Percentiles rank a stretch among this genome's conserved stretches.
phyloP scores from a whole-genome alignment of 2,797 vertebrate genomes.

The Nannoperca obscura region DNA sequence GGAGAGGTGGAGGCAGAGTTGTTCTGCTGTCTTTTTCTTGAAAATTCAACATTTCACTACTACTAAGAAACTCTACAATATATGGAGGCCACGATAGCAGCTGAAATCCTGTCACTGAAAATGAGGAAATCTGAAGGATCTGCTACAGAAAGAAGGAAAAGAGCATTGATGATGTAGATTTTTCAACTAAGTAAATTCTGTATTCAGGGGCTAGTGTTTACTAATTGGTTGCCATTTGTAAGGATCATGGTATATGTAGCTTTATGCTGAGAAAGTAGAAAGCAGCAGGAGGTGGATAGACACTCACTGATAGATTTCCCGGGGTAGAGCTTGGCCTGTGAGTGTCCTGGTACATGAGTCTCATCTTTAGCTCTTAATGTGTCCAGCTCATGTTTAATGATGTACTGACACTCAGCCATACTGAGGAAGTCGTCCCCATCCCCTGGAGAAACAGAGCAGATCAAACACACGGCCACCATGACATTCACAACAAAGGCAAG shows the following conservation, averaged over 20 bases:
- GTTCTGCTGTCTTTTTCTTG: constrained; percentile 3
- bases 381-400: constrained; percentile 96
- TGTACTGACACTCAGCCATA: constrained; percentile 94
- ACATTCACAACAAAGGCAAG: constrained; percentile 8
- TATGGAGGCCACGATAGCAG: not conserved
- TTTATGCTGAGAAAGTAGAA: not conserved
- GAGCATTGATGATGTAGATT: not conserved
- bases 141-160: not conserved
- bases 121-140: not conserved
- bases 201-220: not conserved
- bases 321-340: constrained; percentile 92
- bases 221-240: not conserved
- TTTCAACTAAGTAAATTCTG: not conserved
- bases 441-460: constrained; percentile 81
- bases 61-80: not conserved
- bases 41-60: not conserved
- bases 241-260: not conserved
- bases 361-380: constrained; percentile 94
- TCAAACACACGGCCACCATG: not conserved
- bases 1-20: constrained; percentile 18
- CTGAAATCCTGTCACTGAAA: not conserved
- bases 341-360: constrained; percentile 92
- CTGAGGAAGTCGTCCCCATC: constrained; percentile 94
- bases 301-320: constrained; percentile 92
- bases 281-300: not conserved